A percentile compares a stretch with the other conserved stretches of the same genome.
Conservation (phyloP, 2,888 invertebrate genomes). For the Uropetala carovei region DNA sequence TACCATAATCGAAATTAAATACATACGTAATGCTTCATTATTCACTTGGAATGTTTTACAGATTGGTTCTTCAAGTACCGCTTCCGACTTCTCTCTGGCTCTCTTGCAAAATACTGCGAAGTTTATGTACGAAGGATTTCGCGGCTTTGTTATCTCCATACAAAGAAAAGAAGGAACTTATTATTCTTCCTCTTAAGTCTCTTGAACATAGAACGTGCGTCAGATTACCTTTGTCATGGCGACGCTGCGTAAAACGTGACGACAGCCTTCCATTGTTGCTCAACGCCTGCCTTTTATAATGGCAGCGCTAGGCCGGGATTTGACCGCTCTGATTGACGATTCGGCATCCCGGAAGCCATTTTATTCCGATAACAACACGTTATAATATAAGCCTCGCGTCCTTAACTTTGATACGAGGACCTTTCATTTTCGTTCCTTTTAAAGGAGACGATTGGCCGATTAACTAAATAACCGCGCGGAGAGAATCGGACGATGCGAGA, state of each 20-base stretch:
- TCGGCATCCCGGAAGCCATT: constrained; percentile 10
- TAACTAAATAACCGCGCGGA: neutral
- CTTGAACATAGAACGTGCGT: neutral
- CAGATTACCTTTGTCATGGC: neutral
- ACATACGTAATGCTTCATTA: too few relatives aligned
- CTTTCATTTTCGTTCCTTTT: neutral
- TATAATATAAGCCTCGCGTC: neutral
- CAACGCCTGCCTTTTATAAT: neutral
- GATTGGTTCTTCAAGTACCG: too few relatives aligned
- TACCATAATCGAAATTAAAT: too few relatives aligned
- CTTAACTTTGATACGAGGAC: neutral
- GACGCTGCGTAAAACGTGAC: neutral
- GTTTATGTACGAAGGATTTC: too few relatives aligned
- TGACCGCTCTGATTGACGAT: neutral
- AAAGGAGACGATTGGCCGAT: neutral
- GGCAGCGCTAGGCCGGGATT: too few relatives aligned
- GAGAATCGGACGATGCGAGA: too few relatives aligned
- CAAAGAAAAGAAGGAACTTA: neutral
- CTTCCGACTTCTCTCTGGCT: too few relatives aligned
- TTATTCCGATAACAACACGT: neutral
- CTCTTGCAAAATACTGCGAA: too few relatives aligned
- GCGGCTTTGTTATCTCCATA: too few relatives aligned
- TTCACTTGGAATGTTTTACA: too few relatives aligned
- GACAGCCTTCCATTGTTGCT: neutral
- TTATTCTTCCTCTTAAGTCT: neutral